Base-by-base conservation (phyloP, 2,113 vertebrate genomes). In the Puntigrus tetrazona region DNA sequence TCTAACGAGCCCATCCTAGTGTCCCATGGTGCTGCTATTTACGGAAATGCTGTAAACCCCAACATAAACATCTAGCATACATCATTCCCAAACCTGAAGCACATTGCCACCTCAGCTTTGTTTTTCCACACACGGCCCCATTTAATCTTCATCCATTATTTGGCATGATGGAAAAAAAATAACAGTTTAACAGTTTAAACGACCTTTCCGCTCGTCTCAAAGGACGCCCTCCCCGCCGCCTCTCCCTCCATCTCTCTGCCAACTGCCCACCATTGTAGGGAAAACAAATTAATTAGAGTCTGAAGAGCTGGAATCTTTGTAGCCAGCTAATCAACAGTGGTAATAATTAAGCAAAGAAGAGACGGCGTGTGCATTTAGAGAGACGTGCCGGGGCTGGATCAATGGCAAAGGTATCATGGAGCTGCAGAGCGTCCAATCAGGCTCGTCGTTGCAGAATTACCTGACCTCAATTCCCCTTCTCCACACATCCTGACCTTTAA, bases 211-310 rank as follows among this genome's bases (percentile, higher is more conserved):
- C 65, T n/a, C 8, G 38, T 73, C 78, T 84, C 31, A 84, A 89
- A 89, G 77, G 84, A 65, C 70, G n/a, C 55, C 73, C 76, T 38
- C 50, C 45, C 70, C 72, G 73, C 38, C 61, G 36, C 52, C 29
- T 41, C 20, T 85, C 43, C 31, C 55, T 88, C 84, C 63, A 73
- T 87, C 83, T 10, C 29, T 65, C 85, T 41, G 29, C 36, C 82
- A 84, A 81, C 29, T 81, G 52, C 61, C 67, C 50, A 76, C 45
- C 78, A 72, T 86, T 85, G 85, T 43, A 80, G 22, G 50, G 79
- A 80, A 87, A 88, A 86, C 77, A 90, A 86, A 85, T 84, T 84
- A 88, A 84, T 87, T 85, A 89, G 82, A 85, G 63, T 89, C 84
- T 86, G 41, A 45, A 86, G 84, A 84, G 77, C 29, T 72, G 70